Evolutionary conservation across 2,113 vertebrate species (phyloP), one percentile per base, ranked within the genome.

Genomic region (Hypocryptadius cinnamomeus): DNA sequence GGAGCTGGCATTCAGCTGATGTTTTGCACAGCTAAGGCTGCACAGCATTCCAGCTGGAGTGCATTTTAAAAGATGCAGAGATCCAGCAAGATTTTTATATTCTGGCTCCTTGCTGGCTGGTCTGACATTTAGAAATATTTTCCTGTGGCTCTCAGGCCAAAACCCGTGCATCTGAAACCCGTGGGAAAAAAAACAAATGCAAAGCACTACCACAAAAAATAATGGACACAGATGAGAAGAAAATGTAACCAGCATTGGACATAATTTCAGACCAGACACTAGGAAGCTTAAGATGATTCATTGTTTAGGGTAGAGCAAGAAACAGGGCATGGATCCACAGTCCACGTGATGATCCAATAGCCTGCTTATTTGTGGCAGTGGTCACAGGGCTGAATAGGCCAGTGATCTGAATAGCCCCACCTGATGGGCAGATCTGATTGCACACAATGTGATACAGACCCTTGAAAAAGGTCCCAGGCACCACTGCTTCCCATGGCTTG

Each of bases 101-200:
- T 89, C 47, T 73, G 59, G 37, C 23, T 90, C 74, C 11, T 39
- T 77, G 39, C 64, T 63, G 31, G 37, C 60, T 92, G 30, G 6
- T 47, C 56, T 96, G 79, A 87, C 82, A 88, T 92, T 87, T 88
- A 73, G 64, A 83, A 89, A 80, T 73, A 77, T 76, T 82, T 79
- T 90, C 50, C 73, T 82, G 40, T 47, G 54, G 30, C 42, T 87
- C 61, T 71, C 42, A 69, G 53, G 53, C 69, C 87, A 53, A 84
- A 79, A 78, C 45, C 82, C 28, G 20, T 79, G n/a, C 9, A 24
- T 77, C 54, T 87, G 68, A 91, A 93, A 77, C 60, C 27, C 28
- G 11, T 24, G 47, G 28, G 51, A 25, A 88, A 83, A 18, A 85
- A 90, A 82, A 0, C 9, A 50, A 71, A 17, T 12, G 21, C 13